phyloP scores from a whole-genome alignment of 2,888 invertebrate genomes.

The Pseudolycoriella hygida region DNA sequence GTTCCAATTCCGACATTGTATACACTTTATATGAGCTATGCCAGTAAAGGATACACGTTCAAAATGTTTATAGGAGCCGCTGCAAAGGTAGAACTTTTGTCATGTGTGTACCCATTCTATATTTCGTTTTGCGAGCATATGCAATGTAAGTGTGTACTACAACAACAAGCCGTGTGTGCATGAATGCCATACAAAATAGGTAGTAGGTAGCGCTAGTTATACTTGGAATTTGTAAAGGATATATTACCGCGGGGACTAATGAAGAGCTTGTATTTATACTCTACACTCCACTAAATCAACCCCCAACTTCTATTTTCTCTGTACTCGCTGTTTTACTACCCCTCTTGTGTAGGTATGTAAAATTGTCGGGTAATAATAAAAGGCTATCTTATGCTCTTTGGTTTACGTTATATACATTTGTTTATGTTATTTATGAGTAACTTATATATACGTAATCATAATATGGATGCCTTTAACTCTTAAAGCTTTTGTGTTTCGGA shows the following conservation, averaged over 20 bases:
- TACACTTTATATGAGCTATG: no score
- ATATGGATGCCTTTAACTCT: neutral
- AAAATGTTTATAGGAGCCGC: neutral
- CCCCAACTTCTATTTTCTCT: constrained; percentile 1
- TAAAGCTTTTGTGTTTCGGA: neutral
- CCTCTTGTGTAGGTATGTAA: neutral
- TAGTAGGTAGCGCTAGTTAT: neutral
- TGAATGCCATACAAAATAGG: neutral
- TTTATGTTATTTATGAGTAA: neutral
- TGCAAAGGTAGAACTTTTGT: constrained; percentile 1
- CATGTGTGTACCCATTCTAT: neutral
- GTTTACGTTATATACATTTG: neutral
- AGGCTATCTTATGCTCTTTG: constrained; percentile 2
- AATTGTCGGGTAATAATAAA: constrained; percentile 5
- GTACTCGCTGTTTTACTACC: constrained; percentile 3
- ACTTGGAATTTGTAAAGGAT: constrained; percentile 9
- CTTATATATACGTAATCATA: neutral
- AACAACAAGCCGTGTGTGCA: no score
- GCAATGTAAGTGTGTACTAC: neutral
- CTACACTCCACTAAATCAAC: constrained; percentile 3
- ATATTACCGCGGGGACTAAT: constrained; percentile 18
- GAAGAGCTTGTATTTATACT: constrained; percentile 15
- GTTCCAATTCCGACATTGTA: no score
- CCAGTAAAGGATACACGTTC: neutral
- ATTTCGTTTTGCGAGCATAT: neutral